Evolutionary conservation across 2,797 vertebrate species (phyloP), one percentile per base, ranked within the genome.

Genomic region (Oreochromis grahami): DNA sequence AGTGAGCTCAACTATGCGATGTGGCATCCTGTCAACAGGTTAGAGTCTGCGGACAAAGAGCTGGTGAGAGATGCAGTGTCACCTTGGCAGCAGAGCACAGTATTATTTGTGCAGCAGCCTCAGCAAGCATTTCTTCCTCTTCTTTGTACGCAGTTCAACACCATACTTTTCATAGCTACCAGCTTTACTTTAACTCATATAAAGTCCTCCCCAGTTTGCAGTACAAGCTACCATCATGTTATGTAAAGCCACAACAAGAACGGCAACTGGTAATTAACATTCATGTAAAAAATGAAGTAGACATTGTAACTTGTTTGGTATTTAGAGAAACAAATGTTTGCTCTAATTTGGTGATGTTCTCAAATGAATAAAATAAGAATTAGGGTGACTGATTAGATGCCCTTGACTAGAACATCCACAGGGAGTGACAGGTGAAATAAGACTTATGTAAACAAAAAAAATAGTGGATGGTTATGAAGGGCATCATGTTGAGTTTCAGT

Each of bases 21-120:
- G 21, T 77, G 81, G 77, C 81, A 51, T 48, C 77, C 60, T 17
- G 70, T 90, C 80, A 78, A 78, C 81, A 80, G 84, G 76, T 87
- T 78, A 5, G 51, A 38, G 65, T 74, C 84, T 41, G 72, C 41
- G 65, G 84, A 72, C 34, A 11, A 80, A 48, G 48, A 72, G 55
- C 51, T 19, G 68, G 5, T 76, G 78, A 82, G 56, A 21, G 84
- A 80, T 48, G 43, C 5, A 9, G 14, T 82, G 88, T 88, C 88
- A 80, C 79, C 88, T 84, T 80, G 81, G 38, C 80, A 72, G 78
- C 60, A 13, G 86, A 84, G 63, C 63, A 82, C 50, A 34, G 13
- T 63, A 45, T 77, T 80, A 56, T 90, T 78, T 72, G 43, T 79
- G 60, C 63, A 3, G 45, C 48, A 5, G 2, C 53, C 82, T 79